phyloP scores from a whole-genome alignment of 2,797 vertebrate species.

The Cossypha niveicapilla region DNA sequence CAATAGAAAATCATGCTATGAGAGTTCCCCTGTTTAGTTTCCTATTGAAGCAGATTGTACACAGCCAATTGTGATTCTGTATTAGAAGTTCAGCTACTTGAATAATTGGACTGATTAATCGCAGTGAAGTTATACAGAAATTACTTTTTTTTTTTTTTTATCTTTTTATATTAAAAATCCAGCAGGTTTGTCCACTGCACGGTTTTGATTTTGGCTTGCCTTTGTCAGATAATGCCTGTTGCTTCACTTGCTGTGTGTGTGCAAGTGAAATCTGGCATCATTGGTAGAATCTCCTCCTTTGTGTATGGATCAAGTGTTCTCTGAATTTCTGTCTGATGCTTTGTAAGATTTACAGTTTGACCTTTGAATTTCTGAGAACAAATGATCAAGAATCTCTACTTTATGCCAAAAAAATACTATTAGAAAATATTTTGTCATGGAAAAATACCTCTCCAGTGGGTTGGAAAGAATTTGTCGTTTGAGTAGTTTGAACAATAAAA shows the following conservation, averaged over 20 bases:
- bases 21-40: background rate
- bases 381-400: background rate
- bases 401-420: background rate
- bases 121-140: background rate
- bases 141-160: too few species aligned
- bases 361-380: background rate
- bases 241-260: background rate
- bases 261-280: background rate
- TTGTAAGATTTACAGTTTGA: background rate
- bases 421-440: background rate
- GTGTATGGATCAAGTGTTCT: background rate
- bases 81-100: background rate
- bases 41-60: background rate
- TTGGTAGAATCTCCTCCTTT: background rate
- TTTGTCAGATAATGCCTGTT: background rate
- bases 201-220: background rate
- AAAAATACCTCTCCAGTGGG: background rate
- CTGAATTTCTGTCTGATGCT: background rate
- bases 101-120: background rate
- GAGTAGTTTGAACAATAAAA: background rate
- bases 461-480: background rate
- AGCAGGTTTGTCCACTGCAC: background rate
- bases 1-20: background rate
- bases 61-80: background rate
- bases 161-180: background rate